A percentile compares a stretch with the other conserved stretches of the same genome.
Evolutionary conservation across 64 coral and sea anemone species (phyloP).

Genomic region (Astreopora myriophthalma): DNA sequence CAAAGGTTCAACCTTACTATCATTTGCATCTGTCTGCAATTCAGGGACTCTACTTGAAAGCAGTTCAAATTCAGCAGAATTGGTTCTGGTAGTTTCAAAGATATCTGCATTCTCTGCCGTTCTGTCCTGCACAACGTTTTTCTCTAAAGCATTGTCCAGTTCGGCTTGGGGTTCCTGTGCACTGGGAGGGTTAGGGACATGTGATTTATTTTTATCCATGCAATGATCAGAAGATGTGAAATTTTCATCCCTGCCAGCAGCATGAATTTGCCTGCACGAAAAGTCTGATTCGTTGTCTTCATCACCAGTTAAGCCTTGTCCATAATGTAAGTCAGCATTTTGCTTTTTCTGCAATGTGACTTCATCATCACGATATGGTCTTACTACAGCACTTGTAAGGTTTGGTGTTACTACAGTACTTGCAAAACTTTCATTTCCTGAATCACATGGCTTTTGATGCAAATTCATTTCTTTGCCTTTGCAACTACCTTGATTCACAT

Average conservation of each 20-base stretch:
- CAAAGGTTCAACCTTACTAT: slow-evolving; percentile 5
- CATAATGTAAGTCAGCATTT: neutral
- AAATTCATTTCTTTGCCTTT: neutral
- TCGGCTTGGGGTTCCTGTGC: neutral
- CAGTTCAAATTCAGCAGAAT: neutral
- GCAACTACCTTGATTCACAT: neutral
- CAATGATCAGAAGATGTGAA: neutral
- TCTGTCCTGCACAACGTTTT: neutral
- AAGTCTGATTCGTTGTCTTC: neutral
- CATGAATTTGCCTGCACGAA: neutral
- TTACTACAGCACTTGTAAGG: neutral
- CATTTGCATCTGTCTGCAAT: neutral
- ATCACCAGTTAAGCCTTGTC: neutral
- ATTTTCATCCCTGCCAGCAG: neutral
- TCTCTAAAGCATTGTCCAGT: neutral
- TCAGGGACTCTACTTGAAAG: neutral
- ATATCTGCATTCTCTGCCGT: neutral
- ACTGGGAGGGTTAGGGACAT: neutral
- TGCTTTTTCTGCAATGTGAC: neutral
- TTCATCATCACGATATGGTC: neutral
- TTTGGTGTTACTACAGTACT: too few species aligned
- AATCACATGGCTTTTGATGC: neutral
- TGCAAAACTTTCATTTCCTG: neutral
- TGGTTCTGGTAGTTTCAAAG: neutral
- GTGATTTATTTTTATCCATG: neutral